phyloP scores from a whole-genome alignment of 2,888 invertebrate species.

The Blastobasis adustella region DNA sequence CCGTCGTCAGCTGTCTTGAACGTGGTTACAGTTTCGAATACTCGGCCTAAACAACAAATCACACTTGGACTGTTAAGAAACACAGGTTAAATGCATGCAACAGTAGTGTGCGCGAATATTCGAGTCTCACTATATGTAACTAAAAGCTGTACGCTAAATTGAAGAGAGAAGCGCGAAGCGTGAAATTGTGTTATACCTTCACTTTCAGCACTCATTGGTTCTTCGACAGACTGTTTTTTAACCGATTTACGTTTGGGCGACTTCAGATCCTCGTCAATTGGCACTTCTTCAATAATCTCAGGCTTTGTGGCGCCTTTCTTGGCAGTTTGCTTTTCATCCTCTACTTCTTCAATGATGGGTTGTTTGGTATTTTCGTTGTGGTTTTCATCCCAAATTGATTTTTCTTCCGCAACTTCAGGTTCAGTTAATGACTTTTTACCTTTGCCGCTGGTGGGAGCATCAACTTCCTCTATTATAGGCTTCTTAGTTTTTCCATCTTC shows the following conservation, averaged over 20 bases:
- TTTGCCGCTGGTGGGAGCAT: conserved; percentile 26
- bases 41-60: conserved; percentile 73
- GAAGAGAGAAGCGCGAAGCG: conserved; percentile 54
- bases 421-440: conserved; percentile 42
- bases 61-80: conserved; percentile 63
- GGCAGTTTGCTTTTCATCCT: conserved; percentile 38
- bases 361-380: conserved; percentile 45
- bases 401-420: conserved; percentile 44
- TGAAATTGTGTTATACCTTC: conserved; percentile 59
- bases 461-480: conserved; percentile 31
- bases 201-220: conserved; percentile 66
- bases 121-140: conserved; percentile 32
- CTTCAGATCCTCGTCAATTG: conserved; percentile 46
- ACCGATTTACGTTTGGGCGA: conserved; percentile 59
- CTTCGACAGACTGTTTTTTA: conserved; percentile 58
- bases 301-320: conserved; percentile 47
- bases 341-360: conserved; percentile 39
- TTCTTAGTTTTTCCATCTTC: conserved; percentile 27
- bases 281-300: conserved; percentile 49
- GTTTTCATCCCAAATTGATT: conserved; percentile 59
- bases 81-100: conserved; percentile 66
- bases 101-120: conserved; percentile 42
- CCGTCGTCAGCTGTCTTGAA: conserved; percentile 68
- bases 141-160: conserved; percentile 60
- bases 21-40: conserved; percentile 71